Conservation (phyloP, 2,888 invertebrate species). For the Acrobeloides nanus region DNA sequence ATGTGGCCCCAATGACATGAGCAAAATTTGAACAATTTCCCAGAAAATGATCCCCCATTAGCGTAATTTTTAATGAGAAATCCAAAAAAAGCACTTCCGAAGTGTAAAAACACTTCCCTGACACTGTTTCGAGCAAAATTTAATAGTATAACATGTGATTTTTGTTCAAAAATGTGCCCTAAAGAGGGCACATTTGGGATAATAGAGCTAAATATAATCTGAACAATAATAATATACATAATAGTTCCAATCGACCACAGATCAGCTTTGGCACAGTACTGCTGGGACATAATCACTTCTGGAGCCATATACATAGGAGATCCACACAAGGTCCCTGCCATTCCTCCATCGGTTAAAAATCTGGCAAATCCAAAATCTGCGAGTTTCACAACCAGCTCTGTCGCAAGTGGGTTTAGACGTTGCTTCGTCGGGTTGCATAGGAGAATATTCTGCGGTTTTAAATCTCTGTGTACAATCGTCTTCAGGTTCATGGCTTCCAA, state of each 20-base stretch:
- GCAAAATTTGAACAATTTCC: too few relatives aligned
- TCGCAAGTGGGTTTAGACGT: conserved; percentile 65
- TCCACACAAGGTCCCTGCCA: conserved; percentile 98
- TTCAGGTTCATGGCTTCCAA: conserved; percentile 94
- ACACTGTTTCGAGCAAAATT: too few relatives aligned
- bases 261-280: conserved; percentile 98
- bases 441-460: conserved; percentile 98
- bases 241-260: conserved; percentile 98
- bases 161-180: too few relatives aligned
- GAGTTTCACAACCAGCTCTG: conserved; percentile 88
- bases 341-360: conserved; percentile 94
- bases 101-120: too few relatives aligned
- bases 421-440: conserved; percentile 64
- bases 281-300: conserved; percentile 83
- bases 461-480: conserved; percentile 94
- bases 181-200: too few relatives aligned
- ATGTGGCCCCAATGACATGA: too few relatives aligned
- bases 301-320: conserved; percentile 99
- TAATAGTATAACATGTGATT: too few relatives aligned
- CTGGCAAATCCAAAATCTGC: conserved; percentile 97
- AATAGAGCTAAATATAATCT: too few relatives aligned
- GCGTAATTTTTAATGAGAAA: too few relatives aligned
- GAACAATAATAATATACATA: too few relatives aligned
- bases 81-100: too few relatives aligned
- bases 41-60: too few relatives aligned